These are phyloP conservation scores for Myrmophylax atrothorax DNA, from an alignment of 2,113 vertebrate genomes.

Conservation along the genomic window DNA sequence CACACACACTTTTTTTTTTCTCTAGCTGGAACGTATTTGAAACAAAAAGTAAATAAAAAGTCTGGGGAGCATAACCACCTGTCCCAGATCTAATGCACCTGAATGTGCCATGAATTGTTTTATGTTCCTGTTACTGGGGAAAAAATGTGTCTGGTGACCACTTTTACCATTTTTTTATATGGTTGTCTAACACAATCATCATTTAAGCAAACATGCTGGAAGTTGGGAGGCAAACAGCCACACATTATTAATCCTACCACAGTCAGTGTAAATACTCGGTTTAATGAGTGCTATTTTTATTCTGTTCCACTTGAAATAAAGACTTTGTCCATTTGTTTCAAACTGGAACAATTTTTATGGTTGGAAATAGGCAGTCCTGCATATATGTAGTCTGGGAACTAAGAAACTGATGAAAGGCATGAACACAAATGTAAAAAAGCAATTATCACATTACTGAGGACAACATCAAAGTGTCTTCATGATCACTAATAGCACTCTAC, in stretches of 20 bases:
- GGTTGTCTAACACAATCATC: neutral
- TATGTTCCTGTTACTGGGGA: neutral
- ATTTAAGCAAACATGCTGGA: neutral
- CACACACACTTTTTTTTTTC: neutral
- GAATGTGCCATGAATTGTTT: neutral
- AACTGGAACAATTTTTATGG: neutral
- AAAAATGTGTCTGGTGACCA: neutral
- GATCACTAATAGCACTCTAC: neutral
- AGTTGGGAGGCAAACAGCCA: neutral
- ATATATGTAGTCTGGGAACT: neutral
- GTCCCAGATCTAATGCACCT: neutral
- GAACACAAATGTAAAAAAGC: neutral
- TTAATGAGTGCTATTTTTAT: neutral
- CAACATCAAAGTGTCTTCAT: neutral
- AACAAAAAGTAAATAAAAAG: neutral
- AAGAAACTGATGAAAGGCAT: neutral
- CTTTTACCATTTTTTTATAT: neutral
- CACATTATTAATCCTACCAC: neutral
- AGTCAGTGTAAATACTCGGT: accelerated
- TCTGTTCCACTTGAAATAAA: neutral
- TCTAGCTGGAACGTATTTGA: neutral
- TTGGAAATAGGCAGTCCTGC: neutral
- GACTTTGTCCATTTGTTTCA: neutral
- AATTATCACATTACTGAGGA: neutral
- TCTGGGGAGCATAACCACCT: neutral